Evolutionary conservation across 1,140 invertebrate genomes (phyloP), one percentile per base, ranked within the genome.

Genomic region (Drosophila sproati): DNA sequence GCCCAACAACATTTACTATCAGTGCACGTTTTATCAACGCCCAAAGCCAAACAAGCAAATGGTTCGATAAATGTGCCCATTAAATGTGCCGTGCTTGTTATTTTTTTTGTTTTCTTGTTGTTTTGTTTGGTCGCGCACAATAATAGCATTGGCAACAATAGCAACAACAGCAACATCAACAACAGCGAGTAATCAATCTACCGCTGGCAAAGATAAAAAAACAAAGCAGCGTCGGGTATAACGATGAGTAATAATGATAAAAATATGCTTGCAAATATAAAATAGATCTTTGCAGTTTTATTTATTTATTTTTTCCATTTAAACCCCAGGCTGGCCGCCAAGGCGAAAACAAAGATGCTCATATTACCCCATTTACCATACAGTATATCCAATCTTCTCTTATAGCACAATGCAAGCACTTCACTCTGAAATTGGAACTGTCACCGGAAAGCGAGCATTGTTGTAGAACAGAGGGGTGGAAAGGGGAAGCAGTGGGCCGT

Each of bases 401-500:
- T 48, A 54, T 37, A 77, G 50, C 70, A 67, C 35, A 61, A 56
- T 51, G 63, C 78, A 79, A 78, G 83, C 82, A 86, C 83, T 86
- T 82, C 72, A 73, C 67, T 87, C 29, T 47, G 50, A 61, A 72
- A 61, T 47, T 62, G 57, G 70, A 80, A 78, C 62, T 72, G 67
- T 31, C 66, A 74, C 83, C 82, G 82, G 82, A 87, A 88, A 83
- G 67, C 75, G 61, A 52, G 72, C 60, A 87, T 77, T 87, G 73
- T 87, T 72, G 34, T 54, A 60, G 32, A 37, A 57, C 51, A 43
- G 48, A 51, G 57, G 47, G 34, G 12, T 50, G 39, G 29, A 2
- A 54, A 41, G 41, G 39, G 20, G 20, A 20, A 20, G 39, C 60
- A 67, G 47, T 50, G 51, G 74, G 37, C 43, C 63, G 68, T 80